Conservation (phyloP, 2,797 vertebrate species). For the Lacerta bilineata region DNA sequence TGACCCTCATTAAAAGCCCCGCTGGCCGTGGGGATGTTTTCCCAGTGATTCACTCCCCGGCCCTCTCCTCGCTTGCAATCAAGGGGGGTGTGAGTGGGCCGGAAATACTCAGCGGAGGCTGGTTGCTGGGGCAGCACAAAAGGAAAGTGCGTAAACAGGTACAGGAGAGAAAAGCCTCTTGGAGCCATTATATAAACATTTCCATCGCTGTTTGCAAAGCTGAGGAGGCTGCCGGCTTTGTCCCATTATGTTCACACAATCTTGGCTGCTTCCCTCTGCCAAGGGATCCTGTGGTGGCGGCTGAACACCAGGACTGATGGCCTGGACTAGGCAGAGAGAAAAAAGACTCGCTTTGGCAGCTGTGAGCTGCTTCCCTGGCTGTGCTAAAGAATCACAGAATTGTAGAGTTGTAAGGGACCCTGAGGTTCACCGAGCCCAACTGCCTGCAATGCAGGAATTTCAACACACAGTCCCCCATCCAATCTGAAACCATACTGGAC, state of each 20-base stretch:
- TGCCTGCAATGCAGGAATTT: too few relatives aligned
- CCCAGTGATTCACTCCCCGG: slow-evolving; percentile 83
- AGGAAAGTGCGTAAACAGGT: slow-evolving; percentile 94
- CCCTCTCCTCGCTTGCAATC: slow-evolving; percentile 79
- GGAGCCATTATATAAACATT: slow-evolving; percentile 84
- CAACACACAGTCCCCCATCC: too few relatives aligned
- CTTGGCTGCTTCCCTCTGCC: background rate
- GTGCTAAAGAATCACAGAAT: too few relatives aligned
- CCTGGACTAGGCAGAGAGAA: accelerated
- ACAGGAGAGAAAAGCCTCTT: slow-evolving; percentile 83
- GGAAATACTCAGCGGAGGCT: slow-evolving; percentile 87
- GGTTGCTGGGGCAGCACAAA: slow-evolving; percentile 83
- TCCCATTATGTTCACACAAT: slow-evolving; percentile 70
- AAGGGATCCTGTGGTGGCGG: accelerated
- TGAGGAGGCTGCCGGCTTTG: slow-evolving; percentile 70
- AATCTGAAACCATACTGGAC: too few relatives aligned
- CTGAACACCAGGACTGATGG: background rate
- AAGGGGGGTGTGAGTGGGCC: slow-evolving; percentile 84
- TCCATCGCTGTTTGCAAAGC: slow-evolving; percentile 66
- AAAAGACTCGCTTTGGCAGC: background rate
- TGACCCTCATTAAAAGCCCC: slow-evolving; percentile 86
- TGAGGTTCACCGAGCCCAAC: too few relatives aligned
- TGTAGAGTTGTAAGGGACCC: too few relatives aligned
- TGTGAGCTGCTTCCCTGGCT: background rate
- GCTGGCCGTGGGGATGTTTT: slow-evolving; percentile 86